Conservation (phyloP, 2,888 invertebrate genomes). For the Pterostichus madidus region DNA sequence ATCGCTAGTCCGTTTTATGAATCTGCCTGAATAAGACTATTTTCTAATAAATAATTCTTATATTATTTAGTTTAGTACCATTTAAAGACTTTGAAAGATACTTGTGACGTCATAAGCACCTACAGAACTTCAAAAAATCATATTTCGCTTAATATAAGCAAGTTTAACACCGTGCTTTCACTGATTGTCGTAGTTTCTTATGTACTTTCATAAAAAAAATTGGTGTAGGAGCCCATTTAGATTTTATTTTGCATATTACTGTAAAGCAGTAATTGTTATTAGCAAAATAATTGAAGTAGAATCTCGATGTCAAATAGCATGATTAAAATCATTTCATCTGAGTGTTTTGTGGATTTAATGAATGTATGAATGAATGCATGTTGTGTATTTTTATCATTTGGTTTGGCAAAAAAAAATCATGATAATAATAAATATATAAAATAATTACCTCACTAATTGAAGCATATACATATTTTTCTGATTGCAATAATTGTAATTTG, state of each 20-base stretch:
- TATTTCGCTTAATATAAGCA: too few species aligned
- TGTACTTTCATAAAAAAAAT: too few species aligned
- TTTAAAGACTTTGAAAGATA: too few species aligned
- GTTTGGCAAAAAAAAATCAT: background rate
- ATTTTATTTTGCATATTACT: constrained; percentile 35
- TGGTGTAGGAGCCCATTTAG: too few species aligned
- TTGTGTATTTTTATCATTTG: constrained; percentile 31
- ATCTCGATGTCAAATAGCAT: constrained; percentile 41
- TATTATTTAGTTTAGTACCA: too few species aligned
- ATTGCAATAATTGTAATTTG: background rate
- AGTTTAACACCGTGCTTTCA: too few species aligned
- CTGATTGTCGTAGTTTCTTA: too few species aligned
- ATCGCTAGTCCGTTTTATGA: too few species aligned
- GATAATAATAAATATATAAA: background rate
- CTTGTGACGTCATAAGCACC: too few species aligned
- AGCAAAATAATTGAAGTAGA: constrained; percentile 3
- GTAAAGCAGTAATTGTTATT: background rate
- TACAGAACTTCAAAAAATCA: too few species aligned
- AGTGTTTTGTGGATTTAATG: constrained; percentile 17
- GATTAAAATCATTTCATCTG: constrained; percentile 4
- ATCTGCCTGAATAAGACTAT: too few species aligned
- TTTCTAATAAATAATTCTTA: too few species aligned
- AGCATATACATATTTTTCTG: background rate
- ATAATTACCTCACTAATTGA: background rate
- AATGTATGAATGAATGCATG: constrained; percentile 37